These are phyloP conservation scores for Thymelicus acteon DNA, from an alignment of 2,888 invertebrate species.

Conservation along the genomic window DNA sequence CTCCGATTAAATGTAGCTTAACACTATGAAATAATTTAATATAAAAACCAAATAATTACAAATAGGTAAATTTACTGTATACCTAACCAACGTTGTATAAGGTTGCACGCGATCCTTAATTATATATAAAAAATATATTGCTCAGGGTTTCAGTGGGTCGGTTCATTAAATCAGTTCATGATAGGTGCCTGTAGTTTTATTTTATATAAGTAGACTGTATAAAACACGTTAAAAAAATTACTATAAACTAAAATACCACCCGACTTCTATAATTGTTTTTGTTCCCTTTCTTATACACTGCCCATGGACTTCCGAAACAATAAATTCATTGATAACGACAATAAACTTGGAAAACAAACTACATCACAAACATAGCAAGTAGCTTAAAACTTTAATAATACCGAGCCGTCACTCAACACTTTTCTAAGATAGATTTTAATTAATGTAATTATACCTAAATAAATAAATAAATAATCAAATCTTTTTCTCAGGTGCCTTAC, in stretches of 20 bases:
- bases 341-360: conserved; percentile 35
- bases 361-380: conserved; percentile 32
- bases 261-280: conserved; percentile 46
- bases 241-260: conserved; percentile 42
- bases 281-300: conserved; percentile 56
- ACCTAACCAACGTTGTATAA: conserved; percentile 74
- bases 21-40: conserved; percentile 67
- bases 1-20: conserved; percentile 52
- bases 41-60: conserved; percentile 74
- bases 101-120: conserved; percentile 76
- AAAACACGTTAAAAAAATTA: conserved; percentile 48
- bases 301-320: conserved; percentile 43
- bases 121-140: conserved; percentile 83
- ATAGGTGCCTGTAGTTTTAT: conserved; percentile 56
- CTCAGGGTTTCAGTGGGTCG: conserved; percentile 81
- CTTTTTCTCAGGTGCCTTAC: conserved; percentile 58
- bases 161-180: conserved; percentile 78
- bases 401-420: conserved; percentile 39
- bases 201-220: conserved; percentile 52
- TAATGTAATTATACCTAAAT: conserved; percentile 53
- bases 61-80: conserved; percentile 75
- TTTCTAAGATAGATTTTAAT: conserved; percentile 42
- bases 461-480: conserved; percentile 53
- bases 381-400: conserved; percentile 44
- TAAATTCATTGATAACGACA: neutral